Evolutionary conservation across 2,797 vertebrate species (phyloP).

Genomic region (Vespertilio murinus): DNA sequence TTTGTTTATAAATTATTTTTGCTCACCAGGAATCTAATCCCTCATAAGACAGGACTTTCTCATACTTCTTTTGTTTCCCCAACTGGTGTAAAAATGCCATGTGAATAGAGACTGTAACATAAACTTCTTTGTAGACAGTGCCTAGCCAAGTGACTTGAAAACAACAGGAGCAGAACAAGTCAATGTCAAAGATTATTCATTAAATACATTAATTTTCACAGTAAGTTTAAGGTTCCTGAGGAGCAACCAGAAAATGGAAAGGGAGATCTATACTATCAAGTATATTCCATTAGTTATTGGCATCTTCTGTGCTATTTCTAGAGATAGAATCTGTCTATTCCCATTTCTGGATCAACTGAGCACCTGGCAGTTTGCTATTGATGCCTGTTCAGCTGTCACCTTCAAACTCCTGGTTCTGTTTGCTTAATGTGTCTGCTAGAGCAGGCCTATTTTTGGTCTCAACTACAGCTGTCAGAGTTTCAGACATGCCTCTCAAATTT

Average conservation of each 20-base stretch:
- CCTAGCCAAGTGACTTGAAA: slow-evolving; percentile 31
- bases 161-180: background rate
- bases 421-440: slow-evolving; percentile 47
- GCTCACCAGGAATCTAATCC: slow-evolving; percentile 23
- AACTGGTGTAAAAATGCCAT: slow-evolving; percentile 5
- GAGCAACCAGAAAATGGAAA: slow-evolving; percentile 29
- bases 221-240: slow-evolving; percentile 34
- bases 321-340: slow-evolving; percentile 64
- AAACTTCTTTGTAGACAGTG: slow-evolving; percentile 8
- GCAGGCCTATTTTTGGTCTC: slow-evolving; percentile 68
- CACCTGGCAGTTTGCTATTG: slow-evolving; percentile 71
- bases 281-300: slow-evolving; percentile 53
- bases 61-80: slow-evolving; percentile 23
- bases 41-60: background rate
- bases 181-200: background rate
- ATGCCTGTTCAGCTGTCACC: slow-evolving; percentile 73
- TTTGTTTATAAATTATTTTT: slow-evolving; percentile 38
- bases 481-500: slow-evolving; percentile 68
- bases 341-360: slow-evolving; percentile 61
- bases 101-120: background rate
- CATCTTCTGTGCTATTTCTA: slow-evolving; percentile 69
- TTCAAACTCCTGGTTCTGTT: slow-evolving; percentile 63
- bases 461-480: slow-evolving; percentile 72
- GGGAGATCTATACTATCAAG: background rate
- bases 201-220: slow-evolving; percentile 31